Evolutionary conservation across 92 coral and sea anemone genomes (phyloP).

Genomic region (Muricea muricata): DNA sequence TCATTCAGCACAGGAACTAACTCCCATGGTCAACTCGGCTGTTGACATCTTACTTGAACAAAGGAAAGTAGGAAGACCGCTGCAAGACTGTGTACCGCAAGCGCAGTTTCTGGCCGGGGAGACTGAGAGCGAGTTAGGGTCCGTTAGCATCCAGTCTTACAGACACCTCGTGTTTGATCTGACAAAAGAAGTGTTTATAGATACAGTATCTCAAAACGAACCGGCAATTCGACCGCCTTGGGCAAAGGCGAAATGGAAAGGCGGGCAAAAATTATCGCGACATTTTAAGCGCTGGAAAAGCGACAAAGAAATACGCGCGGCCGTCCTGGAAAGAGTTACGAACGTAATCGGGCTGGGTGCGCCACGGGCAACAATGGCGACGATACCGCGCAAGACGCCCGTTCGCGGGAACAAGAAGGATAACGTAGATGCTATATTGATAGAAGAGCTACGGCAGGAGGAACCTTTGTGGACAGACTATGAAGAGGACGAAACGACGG

Average conservation of each 20-base stretch:
- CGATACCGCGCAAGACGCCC: conserved; percentile 94
- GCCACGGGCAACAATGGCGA: conserved; percentile 83
- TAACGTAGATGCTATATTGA: conserved; percentile 93
- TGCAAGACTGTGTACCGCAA: conserved; percentile 66
- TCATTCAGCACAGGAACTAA: conserved; percentile 76
- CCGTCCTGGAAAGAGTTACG: conserved; percentile 81
- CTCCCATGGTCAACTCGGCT: conserved; percentile 64
- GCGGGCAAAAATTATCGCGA: conserved; percentile 48
- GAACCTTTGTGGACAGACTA: conserved; percentile 98
- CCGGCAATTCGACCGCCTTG: conserved; percentile 82
- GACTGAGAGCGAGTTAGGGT: conserved; percentile 73
- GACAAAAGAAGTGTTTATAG: conserved; percentile 84
- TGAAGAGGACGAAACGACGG: conserved; percentile 93
- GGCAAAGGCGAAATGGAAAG: conserved; percentile 82
- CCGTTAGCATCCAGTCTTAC: conserved; percentile 77
- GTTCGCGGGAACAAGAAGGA: conserved; percentile 93
- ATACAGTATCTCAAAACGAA: conserved; percentile 75
- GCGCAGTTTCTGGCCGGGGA: conserved; percentile 70
- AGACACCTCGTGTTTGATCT: conserved; percentile 82
- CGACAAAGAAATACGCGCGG: conserved; percentile 76
- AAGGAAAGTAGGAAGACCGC: conserved; percentile 68
- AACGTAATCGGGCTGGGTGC: conserved; percentile 90
- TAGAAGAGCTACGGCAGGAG: conserved; percentile 94
- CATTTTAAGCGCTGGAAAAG: conserved; percentile 75
- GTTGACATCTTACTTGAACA: conserved; percentile 44